phyloP scores from a whole-genome alignment of 2,113 vertebrate species.

The Laticauda colubrina region DNA sequence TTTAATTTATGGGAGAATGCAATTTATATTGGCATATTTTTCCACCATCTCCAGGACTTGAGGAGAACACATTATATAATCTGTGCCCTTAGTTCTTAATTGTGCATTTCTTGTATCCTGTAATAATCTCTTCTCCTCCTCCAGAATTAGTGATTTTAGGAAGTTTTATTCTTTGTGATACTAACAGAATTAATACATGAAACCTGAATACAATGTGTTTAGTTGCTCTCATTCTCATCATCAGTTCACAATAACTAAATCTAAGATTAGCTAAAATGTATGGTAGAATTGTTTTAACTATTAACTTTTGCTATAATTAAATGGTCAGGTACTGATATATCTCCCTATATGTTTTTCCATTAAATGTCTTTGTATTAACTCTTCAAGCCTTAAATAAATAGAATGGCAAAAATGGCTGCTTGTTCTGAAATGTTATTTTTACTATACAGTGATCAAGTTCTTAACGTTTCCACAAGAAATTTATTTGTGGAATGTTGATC shows the following conservation, averaged over 20 bases:
- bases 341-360: background rate
- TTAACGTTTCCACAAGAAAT: background rate
- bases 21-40: background rate
- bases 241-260: background rate
- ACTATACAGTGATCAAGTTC: background rate
- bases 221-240: background rate
- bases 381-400: background rate
- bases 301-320: background rate
- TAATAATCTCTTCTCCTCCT: background rate
- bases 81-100: background rate
- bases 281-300: background rate
- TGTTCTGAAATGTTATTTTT: background rate
- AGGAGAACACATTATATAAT: background rate
- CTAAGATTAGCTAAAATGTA: background rate
- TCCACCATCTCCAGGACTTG: background rate
- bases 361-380: background rate
- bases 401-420: background rate
- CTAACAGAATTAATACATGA: background rate
- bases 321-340: background rate
- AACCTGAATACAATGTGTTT: background rate
- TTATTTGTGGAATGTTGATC: background rate
- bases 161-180: background rate
- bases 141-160: background rate
- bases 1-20: background rate
- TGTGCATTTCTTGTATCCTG: background rate